Evolutionary conservation across 2,888 invertebrate species (phyloP).

Genomic region (Brachyptera risi): DNA sequence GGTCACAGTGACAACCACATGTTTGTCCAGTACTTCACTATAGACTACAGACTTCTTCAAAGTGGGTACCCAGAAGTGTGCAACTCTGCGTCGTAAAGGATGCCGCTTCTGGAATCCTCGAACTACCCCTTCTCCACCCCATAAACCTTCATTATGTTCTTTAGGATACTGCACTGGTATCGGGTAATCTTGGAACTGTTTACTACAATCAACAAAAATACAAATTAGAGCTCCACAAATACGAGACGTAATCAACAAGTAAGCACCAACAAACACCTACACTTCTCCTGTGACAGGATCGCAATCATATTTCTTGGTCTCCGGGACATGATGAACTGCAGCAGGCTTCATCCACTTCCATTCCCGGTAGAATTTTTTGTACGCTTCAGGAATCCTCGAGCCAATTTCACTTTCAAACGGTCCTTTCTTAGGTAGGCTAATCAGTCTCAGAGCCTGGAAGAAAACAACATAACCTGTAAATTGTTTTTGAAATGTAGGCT

Average conservation of each 20-base stretch:
- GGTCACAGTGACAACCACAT: conserved; percentile 80
- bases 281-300: conserved; percentile 71
- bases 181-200: conserved; percentile 69
- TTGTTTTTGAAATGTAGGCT: no score
- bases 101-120: conserved; percentile 76
- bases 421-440: conserved; percentile 4
- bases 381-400: conserved; percentile 68
- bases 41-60: conserved; percentile 77
- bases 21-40: conserved; percentile 83
- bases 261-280: conserved; percentile 34
- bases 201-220: conserved; percentile 43
- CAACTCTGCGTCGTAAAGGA: conserved; percentile 59
- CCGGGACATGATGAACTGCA: conserved; percentile 67
- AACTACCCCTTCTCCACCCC: conserved; percentile 95
- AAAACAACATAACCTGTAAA: no score
- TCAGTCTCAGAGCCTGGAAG: conserved; percentile 9
- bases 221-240: no score
- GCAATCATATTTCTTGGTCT: conserved; percentile 67
- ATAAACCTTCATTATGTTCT: conserved; percentile 80
- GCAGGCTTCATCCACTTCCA: conserved; percentile 64
- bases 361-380: conserved; percentile 81
- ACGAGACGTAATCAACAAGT: no score
- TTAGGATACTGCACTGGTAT: conserved; percentile 72
- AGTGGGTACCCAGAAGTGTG: conserved; percentile 84
- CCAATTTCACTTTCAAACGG: conserved; percentile 46